Evolutionary conservation across 92 coral and sea anemone species (phyloP).

Genomic region (Blastomussa wellsi): DNA sequence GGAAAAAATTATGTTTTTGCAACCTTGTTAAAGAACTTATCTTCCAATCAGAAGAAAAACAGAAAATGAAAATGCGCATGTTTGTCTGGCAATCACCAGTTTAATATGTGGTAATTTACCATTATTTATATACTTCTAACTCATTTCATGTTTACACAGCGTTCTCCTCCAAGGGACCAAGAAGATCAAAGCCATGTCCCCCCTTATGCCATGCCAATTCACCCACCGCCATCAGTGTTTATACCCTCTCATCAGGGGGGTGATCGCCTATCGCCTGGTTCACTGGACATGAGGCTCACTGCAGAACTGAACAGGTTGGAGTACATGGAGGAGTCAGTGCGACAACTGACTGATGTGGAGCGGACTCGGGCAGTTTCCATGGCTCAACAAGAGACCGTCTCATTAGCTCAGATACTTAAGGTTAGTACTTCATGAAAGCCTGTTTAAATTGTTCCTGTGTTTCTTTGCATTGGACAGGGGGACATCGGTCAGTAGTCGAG

Average conservation of each 20-base stretch:
- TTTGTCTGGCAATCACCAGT: background rate
- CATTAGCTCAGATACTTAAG: constrained; percentile 96
- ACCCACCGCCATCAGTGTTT: constrained; percentile 67
- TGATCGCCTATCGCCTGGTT: constrained; percentile 91
- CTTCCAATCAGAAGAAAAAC: background rate
- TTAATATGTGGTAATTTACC: background rate
- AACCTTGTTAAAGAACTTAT: too few species aligned
- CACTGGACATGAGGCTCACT: constrained; percentile 84
- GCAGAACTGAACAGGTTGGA: constrained; percentile 94
- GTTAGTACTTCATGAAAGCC: constrained; percentile 34
- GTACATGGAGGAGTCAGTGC: constrained; percentile 96
- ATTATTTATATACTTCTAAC: background rate
- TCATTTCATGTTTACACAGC: constrained; percentile 31
- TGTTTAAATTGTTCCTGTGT: background rate
- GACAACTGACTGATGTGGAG: constrained; percentile 92
- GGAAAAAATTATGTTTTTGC: too few species aligned
- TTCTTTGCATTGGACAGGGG: background rate
- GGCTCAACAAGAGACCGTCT: constrained; percentile 98
- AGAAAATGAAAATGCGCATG: background rate
- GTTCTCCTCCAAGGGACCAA: constrained; percentile 44
- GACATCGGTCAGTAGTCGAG: too few species aligned
- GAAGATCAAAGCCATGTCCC: constrained; percentile 43
- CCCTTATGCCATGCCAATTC: constrained; percentile 47
- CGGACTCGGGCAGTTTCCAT: constrained; percentile 82
- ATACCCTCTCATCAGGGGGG: constrained; percentile 70